Conservation (phyloP, 2,113 vertebrate species). For the Elaphurus davidianus region DNA sequence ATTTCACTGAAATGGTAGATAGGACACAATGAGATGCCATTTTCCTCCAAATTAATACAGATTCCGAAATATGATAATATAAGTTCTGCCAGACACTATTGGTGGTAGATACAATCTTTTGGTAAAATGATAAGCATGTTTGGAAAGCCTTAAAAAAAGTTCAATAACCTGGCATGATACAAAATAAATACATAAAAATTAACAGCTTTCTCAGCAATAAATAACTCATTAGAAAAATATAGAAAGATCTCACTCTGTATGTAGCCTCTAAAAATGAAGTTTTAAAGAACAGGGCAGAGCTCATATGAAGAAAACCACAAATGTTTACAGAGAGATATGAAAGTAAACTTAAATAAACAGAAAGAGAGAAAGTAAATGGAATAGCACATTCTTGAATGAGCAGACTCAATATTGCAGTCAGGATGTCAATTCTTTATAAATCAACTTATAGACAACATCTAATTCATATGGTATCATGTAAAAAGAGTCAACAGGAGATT, state of each 20-base stretch:
- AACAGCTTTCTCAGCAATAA: conserved; percentile 10
- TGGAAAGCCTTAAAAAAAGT: background rate
- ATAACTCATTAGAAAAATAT: conserved; percentile 1
- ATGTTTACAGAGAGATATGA: conserved; percentile 65
- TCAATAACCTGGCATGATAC: background rate
- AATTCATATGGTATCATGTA: conserved; percentile 8
- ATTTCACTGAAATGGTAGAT: background rate
- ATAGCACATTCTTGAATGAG: background rate
- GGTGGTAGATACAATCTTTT: background rate
- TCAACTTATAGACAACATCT: conserved; percentile 18
- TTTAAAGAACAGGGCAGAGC: conserved; percentile 29
- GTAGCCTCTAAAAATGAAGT: background rate
- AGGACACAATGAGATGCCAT: background rate
- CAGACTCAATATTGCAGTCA: background rate
- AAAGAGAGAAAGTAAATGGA: background rate
- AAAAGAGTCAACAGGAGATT: conserved; percentile 1
- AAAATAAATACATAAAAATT: background rate
- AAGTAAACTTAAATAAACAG: conserved; percentile 63
- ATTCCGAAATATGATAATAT: background rate
- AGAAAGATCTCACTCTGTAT: background rate
- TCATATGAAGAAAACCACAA: conserved; percentile 26
- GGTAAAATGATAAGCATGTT: background rate
- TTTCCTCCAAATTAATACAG: background rate
- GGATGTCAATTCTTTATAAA: conserved; percentile 52
- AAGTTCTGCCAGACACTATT: background rate